Conservation (phyloP, 1,140 invertebrate species). For the Bombus huntii region DNA sequence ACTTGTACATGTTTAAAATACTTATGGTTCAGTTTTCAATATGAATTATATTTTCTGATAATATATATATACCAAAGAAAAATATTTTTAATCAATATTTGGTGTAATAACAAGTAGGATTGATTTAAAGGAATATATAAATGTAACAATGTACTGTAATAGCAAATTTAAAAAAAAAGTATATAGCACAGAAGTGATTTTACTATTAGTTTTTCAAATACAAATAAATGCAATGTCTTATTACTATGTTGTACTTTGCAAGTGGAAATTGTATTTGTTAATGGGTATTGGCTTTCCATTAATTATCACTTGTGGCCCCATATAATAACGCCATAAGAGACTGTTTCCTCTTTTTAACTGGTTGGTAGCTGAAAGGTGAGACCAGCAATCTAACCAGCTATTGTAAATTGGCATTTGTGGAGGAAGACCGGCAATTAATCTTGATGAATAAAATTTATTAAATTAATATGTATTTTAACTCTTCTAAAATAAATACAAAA, state of each 20-base stretch:
- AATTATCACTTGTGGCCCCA: conserved; percentile 84
- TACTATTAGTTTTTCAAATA: conserved; percentile 32
- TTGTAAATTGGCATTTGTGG: conserved; percentile 91
- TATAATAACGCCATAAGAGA: conserved; percentile 91
- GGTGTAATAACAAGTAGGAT: background rate
- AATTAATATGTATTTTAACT: conserved; percentile 9
- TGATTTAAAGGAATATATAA: conserved; percentile 15
- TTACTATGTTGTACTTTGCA: conserved; percentile 44
- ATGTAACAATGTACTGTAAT: conserved; percentile 3
- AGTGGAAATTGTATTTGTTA: conserved; percentile 55
- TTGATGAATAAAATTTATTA: conserved; percentile 74
- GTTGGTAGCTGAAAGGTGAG: conserved; percentile 87
- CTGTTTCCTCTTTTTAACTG: conserved; percentile 93
- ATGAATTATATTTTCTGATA: background rate
- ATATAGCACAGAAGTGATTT: conserved; percentile 24
- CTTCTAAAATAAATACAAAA: background rate
- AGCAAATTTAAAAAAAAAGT: conserved; percentile 22
- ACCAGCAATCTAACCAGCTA: conserved; percentile 91
- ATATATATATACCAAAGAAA: background rate
- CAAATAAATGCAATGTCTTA: conserved; percentile 27
- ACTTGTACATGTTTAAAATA: background rate
- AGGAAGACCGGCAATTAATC: conserved; percentile 89
- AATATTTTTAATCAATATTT: background rate
- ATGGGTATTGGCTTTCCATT: conserved; percentile 68
- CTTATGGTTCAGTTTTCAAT: background rate